phyloP scores from a whole-genome alignment of 2,888 invertebrate species.

The Mechanitis messenoides region DNA sequence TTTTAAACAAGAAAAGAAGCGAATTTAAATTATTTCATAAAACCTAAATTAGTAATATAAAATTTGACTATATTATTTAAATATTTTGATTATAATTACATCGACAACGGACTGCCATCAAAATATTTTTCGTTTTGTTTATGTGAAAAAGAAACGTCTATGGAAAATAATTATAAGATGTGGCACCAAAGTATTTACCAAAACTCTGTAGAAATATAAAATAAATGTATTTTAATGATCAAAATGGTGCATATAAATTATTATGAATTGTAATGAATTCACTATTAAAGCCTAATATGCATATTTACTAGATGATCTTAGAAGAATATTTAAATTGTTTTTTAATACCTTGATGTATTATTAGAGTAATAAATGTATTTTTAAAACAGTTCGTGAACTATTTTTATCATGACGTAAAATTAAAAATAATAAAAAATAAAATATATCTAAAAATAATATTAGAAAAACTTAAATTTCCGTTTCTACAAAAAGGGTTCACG shows the following conservation, averaged over 20 bases:
- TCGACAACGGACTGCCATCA: slow-evolving; percentile 22
- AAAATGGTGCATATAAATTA: slow-evolving; percentile 37
- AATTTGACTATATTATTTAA: slow-evolving; percentile 3
- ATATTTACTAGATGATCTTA: slow-evolving; percentile 30
- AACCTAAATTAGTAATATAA: slow-evolving; percentile 3
- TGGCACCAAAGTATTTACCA: slow-evolving; percentile 21
- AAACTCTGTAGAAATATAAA: slow-evolving; percentile 4
- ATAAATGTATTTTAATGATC: slow-evolving; percentile 15
- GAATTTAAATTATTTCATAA: slow-evolving; percentile 7
- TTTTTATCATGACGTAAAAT: slow-evolving; percentile 14
- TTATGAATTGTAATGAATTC: slow-evolving; percentile 24
- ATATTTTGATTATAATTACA: slow-evolving; percentile 13
- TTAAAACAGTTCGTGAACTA: slow-evolving; percentile 33
- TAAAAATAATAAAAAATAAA: background rate
- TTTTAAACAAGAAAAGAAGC: slow-evolving; percentile 1
- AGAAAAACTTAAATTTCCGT: background rate
- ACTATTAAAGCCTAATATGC: slow-evolving; percentile 34
- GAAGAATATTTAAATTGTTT: slow-evolving; percentile 30
- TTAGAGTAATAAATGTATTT: slow-evolving; percentile 33
- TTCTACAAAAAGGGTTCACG: slow-evolving; percentile 36
- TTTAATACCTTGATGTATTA: slow-evolving; percentile 35
- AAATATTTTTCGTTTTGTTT: background rate
- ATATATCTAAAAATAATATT: too few species aligned
- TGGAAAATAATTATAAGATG: slow-evolving; percentile 3
- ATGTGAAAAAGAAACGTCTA: background rate